Percentiles rank a stretch among this genome's conserved stretches.
These are phyloP conservation scores for Macrobrachium rosenbergii DNA, from an alignment of 1,140 invertebrate genomes.

Conservation along the genomic window DNA sequence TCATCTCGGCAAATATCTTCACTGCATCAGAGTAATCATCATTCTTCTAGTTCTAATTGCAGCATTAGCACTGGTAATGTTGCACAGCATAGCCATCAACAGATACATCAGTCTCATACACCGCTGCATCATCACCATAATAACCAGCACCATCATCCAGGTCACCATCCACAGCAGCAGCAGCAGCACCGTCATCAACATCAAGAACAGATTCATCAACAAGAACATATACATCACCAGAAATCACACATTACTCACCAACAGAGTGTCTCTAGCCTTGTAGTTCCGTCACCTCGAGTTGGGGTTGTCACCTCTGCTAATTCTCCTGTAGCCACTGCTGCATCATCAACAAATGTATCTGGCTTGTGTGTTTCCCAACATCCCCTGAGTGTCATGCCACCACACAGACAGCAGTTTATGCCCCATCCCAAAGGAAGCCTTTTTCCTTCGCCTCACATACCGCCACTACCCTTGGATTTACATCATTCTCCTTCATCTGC, in stretches of 20 bases:
- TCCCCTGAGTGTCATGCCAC: slow-evolving; percentile 53
- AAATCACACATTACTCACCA: too few species aligned
- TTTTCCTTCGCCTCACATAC: slow-evolving; percentile 57
- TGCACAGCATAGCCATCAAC: slow-evolving; percentile 67
- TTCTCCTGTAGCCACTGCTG: not conserved
- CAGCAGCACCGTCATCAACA: slow-evolving; percentile 32
- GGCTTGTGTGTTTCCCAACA: slow-evolving; percentile 39
- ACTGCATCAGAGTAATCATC: slow-evolving; percentile 22
- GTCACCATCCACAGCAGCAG: slow-evolving; percentile 21
- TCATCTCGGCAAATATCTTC: slow-evolving; percentile 69
- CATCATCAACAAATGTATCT: not conserved
- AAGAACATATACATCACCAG: slow-evolving; percentile 18
- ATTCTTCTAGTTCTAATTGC: not conserved
- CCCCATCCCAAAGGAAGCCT: slow-evolving; percentile 56
- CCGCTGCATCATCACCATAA: slow-evolving; percentile 37
- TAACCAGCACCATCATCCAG: slow-evolving; percentile 46
- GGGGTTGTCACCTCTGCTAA: not conserved
- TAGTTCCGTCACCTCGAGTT: slow-evolving; percentile 7
- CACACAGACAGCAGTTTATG: slow-evolving; percentile 58
- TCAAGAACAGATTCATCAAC: slow-evolving; percentile 8
- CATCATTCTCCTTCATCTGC: slow-evolving; percentile 61
- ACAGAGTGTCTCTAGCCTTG: too few species aligned
- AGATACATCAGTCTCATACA: slow-evolving; percentile 68
- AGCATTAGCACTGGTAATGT: slow-evolving; percentile 65
- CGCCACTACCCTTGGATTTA: slow-evolving; percentile 66